These are phyloP conservation scores for Stratiomys singularior DNA, from an alignment of 2,888 invertebrate species.

Conservation along the genomic window DNA sequence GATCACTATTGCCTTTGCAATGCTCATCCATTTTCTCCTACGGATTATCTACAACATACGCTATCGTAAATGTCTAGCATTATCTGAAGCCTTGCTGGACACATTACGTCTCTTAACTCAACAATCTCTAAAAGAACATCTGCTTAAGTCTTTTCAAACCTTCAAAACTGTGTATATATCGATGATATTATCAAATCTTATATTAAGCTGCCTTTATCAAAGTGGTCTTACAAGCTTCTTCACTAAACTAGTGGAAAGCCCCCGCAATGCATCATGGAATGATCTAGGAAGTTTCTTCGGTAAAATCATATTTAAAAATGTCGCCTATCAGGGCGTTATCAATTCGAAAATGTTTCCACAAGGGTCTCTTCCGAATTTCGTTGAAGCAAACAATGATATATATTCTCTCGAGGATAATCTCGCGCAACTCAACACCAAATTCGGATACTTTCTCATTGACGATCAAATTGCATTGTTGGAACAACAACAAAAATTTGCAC, in stretches of 20 bases:
- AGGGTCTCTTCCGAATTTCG: neutral
- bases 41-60: neutral
- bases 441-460: neutral
- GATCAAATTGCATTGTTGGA: neutral
- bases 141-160: neutral
- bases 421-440: neutral
- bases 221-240: slow-evolving; percentile 20
- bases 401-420: neutral
- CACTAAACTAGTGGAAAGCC: neutral
- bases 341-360: neutral
- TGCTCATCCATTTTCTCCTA: neutral
- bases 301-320: neutral
- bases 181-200: neutral
- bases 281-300: neutral
- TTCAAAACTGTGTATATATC: neutral
- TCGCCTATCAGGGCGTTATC: neutral
- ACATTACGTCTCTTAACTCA: neutral
- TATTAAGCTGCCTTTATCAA: slow-evolving; percentile 6
- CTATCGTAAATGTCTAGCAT: neutral
- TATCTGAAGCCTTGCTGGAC: neutral
- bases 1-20: neutral
- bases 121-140: neutral
- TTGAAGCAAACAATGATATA: neutral
- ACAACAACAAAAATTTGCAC: neutral
- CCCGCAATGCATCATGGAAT: neutral